Base-by-base conservation (phyloP, 2,888 invertebrate genomes). In the Chrysina gloriosa region DNA sequence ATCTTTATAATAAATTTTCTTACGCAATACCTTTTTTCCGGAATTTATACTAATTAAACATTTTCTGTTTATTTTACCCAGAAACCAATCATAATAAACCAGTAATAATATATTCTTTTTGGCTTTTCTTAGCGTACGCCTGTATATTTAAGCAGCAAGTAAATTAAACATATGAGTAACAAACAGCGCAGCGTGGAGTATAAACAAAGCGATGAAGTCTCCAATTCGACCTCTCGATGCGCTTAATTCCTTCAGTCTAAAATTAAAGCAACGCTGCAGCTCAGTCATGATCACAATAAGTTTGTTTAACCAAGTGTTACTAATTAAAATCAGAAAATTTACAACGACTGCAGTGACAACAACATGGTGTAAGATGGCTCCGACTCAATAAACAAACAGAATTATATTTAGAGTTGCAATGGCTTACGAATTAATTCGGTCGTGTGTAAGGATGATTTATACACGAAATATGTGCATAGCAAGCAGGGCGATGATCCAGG, bases 221-320 rank as follows among this genome's bases (percentile, higher is more conserved):
- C 58, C 39, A 42, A 58, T 58, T 19, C 36, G 7, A 14, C 9
- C 7, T 23, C 34, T 23, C 7, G 23, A 50, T 11, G 50, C 50
- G 11, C 29, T 50, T 29, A 50, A 50, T 50, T 50, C 29, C 11
- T 21, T 16, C 50, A 6, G 27, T 50, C 50, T 50, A 50, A 50
- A 50, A 50, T 50, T 50, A 50, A 50, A 50, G 21, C 50, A 11
- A 29, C 27, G n/a, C 7, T 50, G 27, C 11, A 11, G 11, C 14
- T 6, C n/a, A 29, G 1, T 14, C 58, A 39, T 39, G 39, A 58
- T 58, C 39, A 58, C 58, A 58, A 58, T 58, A 21, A 39, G 23
- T 39, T 58, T 39, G 58, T 58, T 58, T 58, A 58, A 58, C 36
- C 58, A 58, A 58, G 58, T 58, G 27, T 39, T 25, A 39, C 39